Evolutionary conservation across 2,113 vertebrate genomes (phyloP).

Genomic region (Equus quagga): DNA sequence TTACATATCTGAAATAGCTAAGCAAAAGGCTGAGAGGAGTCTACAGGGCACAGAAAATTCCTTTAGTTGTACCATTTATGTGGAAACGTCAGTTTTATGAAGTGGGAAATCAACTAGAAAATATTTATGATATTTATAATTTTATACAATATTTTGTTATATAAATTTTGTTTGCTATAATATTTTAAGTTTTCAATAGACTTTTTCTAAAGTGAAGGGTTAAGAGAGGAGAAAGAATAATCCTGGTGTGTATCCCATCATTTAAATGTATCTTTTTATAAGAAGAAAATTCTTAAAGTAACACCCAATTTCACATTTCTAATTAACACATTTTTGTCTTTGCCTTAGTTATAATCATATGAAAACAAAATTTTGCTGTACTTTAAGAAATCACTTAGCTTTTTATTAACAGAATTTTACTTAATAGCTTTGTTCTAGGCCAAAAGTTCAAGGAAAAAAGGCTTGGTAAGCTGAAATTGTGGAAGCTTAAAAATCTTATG

Average conservation of each 20-base stretch:
- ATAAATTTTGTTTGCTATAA: too few species aligned
- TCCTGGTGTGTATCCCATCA: neutral
- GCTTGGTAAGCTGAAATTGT: neutral
- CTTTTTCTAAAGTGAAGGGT: conserved; percentile 37
- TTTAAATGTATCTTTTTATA: neutral
- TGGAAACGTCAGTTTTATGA: conserved; percentile 17
- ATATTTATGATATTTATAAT: neutral
- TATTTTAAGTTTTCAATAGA: neutral
- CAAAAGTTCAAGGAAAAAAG: neutral
- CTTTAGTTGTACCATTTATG: neutral
- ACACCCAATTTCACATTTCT: conserved; percentile 36
- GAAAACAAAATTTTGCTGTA: conserved; percentile 47
- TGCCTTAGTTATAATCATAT: neutral
- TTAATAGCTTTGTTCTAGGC: conserved; percentile 22
- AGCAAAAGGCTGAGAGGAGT: conserved; percentile 1
- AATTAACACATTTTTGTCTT: conserved; percentile 42
- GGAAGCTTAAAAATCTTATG: conserved; percentile 18
- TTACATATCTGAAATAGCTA: conserved; percentile 46
- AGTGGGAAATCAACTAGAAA: conserved; percentile 31
- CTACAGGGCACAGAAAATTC: conserved; percentile 11
- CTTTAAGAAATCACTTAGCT: conserved; percentile 21
- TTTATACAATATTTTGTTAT: neutral
- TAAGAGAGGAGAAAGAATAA: neutral
- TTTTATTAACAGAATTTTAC: conserved; percentile 58
- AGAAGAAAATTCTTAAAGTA: conserved; percentile 51